Evolutionary conservation across 2,888 invertebrate genomes (phyloP), one percentile per base, ranked within the genome.

Genomic region (Pheosia tremula): DNA sequence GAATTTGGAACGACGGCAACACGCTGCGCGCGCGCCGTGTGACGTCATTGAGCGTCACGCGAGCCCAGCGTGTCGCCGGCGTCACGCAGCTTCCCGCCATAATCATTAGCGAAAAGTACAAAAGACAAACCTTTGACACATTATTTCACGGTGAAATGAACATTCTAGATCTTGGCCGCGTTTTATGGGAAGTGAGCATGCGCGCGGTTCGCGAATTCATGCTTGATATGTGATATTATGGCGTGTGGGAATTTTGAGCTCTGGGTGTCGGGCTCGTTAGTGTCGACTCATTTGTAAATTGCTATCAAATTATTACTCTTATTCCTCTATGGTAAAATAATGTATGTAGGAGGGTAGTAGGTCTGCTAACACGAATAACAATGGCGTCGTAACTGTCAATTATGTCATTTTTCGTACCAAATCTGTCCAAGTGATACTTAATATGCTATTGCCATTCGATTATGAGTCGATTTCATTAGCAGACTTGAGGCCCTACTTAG

Each of bases 121-220:
- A 86, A 76, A 81, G 84, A 79, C 79, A 80, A 78, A 82, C 83
- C 85, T 85, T 82, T 81, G 85, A 83, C 82, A 85, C 74, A 81
- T 24, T 24, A 24, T 86, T 83, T 83, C 84, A 90, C 84, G 91
- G 88, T 87, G 78, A 90, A 80, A 60, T 82, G 82, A 72, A 76
- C 80, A 88, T 89, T 90, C 91, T 89, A 86, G 89, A 89, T 89
- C 86, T 87, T 85, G 72, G 73, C 52, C 60, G 62, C 39, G 79
- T 86, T 55, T 89, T 88, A 88, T 89, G 90, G 90, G 89, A 90
- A 90, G 78, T 85, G 88, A 84, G 76, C 88, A 85, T 77, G 62
- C 63, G 58, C 43, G 63, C 56, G 38, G 45, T 56, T 56, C 56
- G 37, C 80, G 71, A 69, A 80, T 82, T 82, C 79, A 82, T 85